Base-by-base conservation (phyloP, 2,113 vertebrate genomes). In the Amia ocellicauda region DNA sequence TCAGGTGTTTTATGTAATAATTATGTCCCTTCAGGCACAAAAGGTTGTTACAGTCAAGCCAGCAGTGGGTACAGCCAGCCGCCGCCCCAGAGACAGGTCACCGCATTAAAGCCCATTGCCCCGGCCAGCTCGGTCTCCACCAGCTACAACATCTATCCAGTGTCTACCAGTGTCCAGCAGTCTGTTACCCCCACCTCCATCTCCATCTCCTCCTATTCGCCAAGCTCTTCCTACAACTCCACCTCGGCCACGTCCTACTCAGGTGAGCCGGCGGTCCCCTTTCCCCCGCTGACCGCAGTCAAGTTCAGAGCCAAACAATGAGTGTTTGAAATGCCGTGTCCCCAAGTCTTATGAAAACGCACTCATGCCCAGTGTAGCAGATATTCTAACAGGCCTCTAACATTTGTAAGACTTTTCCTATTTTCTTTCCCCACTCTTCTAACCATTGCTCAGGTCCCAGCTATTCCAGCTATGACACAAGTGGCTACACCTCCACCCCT, bases 111-210 rank as follows among this genome's bases (percentile, higher is more conserved):
- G 56, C 77, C 75, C 1, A 70, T 85, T 19, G 79, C 78, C 2
- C 80, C 82, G 2, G 72, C 76, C 62, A 79, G 79, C 47, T n/a
- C 81, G 0, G 72, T 80, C 28, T 78, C 87, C 29, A 77, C 82
- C 70, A 86, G 74, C 76, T 88, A 85, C 71, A 86, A 80, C 73
- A 74, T 83, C 63, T 86, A 85, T 54, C 80, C 88, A 2, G 63
- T 67, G 3, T 82, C 69, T 27, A 86, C 80, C 19, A 80, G 80
- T 1, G 60, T 81, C 9, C 89, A 84, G 75, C 86, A 89, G 40
- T 60, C 71, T 0, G 76, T 79, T 3, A 76, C 82, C 0, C 64
- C 79, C 20, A 43, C 68, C 41, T 31, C 62, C 7, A 72, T 66
- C 41, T 31, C 62, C 7, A 72, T 86, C 45, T 82, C 83, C 29